Evolutionary conservation across 2,113 vertebrate species (phyloP), one percentile per base, ranked within the genome.

Genomic region (Leiothrix lutea): DNA sequence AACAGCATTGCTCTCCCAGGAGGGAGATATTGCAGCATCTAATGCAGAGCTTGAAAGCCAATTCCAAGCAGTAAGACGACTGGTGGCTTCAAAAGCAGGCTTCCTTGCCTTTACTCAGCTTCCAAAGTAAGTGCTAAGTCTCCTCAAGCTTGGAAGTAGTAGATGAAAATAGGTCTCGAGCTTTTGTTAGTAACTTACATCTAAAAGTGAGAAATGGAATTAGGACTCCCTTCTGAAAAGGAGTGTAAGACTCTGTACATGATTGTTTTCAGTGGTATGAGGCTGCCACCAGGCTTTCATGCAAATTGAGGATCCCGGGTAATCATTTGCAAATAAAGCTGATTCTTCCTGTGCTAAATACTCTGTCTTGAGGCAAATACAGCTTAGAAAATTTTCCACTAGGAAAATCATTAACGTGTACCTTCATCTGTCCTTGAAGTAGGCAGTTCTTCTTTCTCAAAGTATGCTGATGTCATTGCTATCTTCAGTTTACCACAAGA

Each of bases 81-180:
- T 99, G 40, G 99, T 99, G 91, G 99, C 99, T 94, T 99, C 99
- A 91, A 99, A 99, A 98, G 99, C 99, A 22, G 99, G 99, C 53
- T 99, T 99, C 97, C 98, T 99, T 96, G 99, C 99, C 69, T 99
- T 99, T 95, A 99, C 99, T 84, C 99, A 99, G 95, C 99, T 99
- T 97, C 99, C 99, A 67, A 99, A 98, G 99, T 99, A 98, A 98
- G 98, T 92, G 69, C 53, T 45, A 72, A 79, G 22, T 69, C 24
- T 72, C 42, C 58, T 60, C 44, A 65, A 40, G 57, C 26, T 91
- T 89, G 60, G 25, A 84, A 60, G 17, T 69, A 74, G 28, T 44
- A 86, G 62, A 47, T 71, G 58, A 83, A 86, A 81, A 58, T 29
- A 38, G 14, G 24, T 44, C 9, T 78, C 5, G 2, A 66, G 10